Percentiles rank a stretch among this genome's conserved stretches.
These are phyloP conservation scores for Xiphias gladius DNA, from an alignment of 2,113 vertebrate species.

Conservation along the genomic window DNA sequence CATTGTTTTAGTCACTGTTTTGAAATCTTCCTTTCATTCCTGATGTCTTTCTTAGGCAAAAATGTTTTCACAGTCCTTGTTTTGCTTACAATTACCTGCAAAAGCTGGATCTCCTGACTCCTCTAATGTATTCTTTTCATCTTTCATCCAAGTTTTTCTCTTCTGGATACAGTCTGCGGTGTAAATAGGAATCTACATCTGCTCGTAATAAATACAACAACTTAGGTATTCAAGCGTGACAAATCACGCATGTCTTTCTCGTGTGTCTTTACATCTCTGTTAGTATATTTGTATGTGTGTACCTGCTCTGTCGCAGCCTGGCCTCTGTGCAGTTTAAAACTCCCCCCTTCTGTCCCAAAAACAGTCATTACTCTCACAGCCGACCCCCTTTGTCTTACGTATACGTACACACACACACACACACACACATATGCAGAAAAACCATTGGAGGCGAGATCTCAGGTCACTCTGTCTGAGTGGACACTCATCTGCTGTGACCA, in stretches of 20 bases:
- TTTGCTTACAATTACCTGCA: conserved; percentile 15
- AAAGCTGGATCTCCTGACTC: not conserved
- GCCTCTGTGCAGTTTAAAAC: conserved; percentile 15
- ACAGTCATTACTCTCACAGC: conserved; percentile 32
- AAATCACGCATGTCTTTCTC: not conserved
- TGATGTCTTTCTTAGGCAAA: not conserved
- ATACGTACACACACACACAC: conserved; percentile 15
- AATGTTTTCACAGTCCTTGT: not conserved
- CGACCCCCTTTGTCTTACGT: not conserved
- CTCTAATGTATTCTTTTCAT: conserved; percentile 11
- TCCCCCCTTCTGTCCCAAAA: not conserved
- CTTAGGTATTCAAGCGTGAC: not conserved
- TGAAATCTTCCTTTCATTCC: not conserved
- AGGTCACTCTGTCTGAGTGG: conserved; percentile 49
- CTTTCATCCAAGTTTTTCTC: conserved; percentile 9
- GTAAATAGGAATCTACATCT: conserved; percentile 7
- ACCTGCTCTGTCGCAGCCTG: conserved; percentile 27
- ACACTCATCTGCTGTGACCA: conserved; percentile 32
- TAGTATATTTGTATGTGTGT: conserved; percentile 18
- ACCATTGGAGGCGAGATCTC: conserved; percentile 10
- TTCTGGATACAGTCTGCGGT: not conserved
- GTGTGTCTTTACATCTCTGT: conserved; percentile 1
- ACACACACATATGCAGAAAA: conserved; percentile 14
- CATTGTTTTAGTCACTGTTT: conserved; percentile 3
- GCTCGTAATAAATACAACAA: conserved; percentile 15